phyloP scores from a whole-genome alignment of 2,797 vertebrate genomes.

The Ibycter americanus region DNA sequence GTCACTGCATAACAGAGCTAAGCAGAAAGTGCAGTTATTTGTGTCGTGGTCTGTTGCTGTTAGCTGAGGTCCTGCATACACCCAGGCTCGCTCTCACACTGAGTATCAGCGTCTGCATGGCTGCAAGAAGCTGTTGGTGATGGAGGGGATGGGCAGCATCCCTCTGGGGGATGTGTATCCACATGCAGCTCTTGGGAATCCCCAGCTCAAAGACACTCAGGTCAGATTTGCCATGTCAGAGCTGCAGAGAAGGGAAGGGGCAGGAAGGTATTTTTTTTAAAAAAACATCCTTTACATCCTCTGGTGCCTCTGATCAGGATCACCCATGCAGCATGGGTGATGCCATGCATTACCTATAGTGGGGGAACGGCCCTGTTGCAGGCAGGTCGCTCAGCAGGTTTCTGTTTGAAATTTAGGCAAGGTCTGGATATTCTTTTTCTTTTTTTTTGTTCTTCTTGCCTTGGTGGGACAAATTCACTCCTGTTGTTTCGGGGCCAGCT shows the following conservation, averaged over 20 bases:
- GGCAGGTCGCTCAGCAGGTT: neutral
- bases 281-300: neutral
- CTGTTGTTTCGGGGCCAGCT: neutral
- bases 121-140: neutral
- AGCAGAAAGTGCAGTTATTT: neutral
- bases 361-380: accelerated
- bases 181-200: neutral
- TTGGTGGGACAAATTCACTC: neutral
- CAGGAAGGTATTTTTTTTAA: no score
- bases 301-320: neutral
- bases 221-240: neutral
- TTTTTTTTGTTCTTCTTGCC: neutral
- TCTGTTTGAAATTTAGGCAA: neutral
- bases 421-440: neutral
- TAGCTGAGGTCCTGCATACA: neutral
- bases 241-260: neutral
- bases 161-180: neutral
- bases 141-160: neutral
- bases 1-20: neutral
- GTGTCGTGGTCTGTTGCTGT: neutral
- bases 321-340: accelerated
- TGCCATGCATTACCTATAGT: accelerated
- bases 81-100: accelerated
- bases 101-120: neutral
- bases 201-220: neutral